Base-by-base conservation (phyloP, 2,113 vertebrate genomes). In the Galeopterus variegatus region DNA sequence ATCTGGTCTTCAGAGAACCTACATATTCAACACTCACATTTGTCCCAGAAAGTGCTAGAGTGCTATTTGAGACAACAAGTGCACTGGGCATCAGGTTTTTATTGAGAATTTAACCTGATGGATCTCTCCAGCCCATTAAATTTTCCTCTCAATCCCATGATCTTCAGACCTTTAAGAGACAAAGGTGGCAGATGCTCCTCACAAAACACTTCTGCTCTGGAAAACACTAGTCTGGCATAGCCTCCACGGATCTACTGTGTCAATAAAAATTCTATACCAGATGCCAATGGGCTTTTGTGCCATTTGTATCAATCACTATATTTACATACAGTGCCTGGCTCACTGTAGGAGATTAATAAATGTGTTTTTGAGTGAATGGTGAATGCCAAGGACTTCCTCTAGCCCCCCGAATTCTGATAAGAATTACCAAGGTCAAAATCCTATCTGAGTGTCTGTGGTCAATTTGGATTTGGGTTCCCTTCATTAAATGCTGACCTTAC, bases 401-500 rank as follows among this genome's bases (percentile, higher is more conserved):
- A 76, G 23, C 8, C 4, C 18, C 50, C n/a, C 14, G 31, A 97
- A 90, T 95, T 95, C 65, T 86, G 33, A 1, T 90, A 56, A 90
- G 65, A 93, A 97, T 64, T 62, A 77, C 21, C 64, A 94, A 76
- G n/a, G 75, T 96, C 8, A 92, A 97, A 94, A 73, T 62, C 19
- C 36, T 75, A 11, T 31, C 48, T 94, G 48, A 33, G 70, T 81
- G 41, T 88, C 36, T 3, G 2, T 3, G 14, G 58, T 19, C 58
- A 64, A 48, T 86, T 13, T 75, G 62, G 70, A 90, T 81, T 93
- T 62, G 19, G 18, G 69, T 56, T 94, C n/a, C 64, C 19, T 82
- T 94, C 80, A 89, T 76, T 64, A 60, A 75, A 89, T 8, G 8
- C 8, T 31, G 23, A 70, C 21, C 36, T 76, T 56, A 70, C 9